phyloP scores from a whole-genome alignment of 2,113 vertebrate species.

The Alexandromys fortis region DNA sequence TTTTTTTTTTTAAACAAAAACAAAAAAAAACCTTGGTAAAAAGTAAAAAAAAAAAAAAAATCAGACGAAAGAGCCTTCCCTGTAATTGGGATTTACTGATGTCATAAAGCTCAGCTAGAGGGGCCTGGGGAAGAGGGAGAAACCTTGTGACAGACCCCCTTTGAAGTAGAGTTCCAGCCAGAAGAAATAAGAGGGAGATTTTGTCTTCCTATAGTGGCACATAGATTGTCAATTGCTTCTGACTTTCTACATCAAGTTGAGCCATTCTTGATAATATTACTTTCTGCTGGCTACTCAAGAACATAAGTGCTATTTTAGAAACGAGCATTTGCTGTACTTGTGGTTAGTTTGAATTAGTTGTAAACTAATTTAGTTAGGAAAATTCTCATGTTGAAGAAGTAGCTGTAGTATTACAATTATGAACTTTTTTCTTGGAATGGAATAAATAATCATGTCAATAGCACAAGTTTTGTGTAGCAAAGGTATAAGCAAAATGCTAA shows the following conservation, averaged over 20 bases:
- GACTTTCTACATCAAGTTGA: constrained; percentile 33
- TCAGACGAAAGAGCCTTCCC: background rate
- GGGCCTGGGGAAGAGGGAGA: background rate
- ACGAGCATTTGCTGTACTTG: constrained; percentile 3
- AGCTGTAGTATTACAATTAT: constrained; percentile 34
- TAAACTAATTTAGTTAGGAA: constrained; percentile 56
- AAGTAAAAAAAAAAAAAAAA: background rate
- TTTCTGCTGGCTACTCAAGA: constrained; percentile 28
- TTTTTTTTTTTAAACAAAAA: background rate
- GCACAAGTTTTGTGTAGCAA: constrained; percentile 46
- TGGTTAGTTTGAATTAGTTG: constrained; percentile 49
- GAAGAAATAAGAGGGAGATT: background rate
- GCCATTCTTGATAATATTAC: constrained; percentile 54
- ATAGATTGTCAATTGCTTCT: constrained; percentile 34
- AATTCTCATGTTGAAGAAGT: constrained; percentile 33
- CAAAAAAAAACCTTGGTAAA: constrained; percentile 41
- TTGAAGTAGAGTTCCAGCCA: constrained; percentile 5
- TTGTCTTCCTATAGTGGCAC: background rate
- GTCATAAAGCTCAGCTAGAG: constrained; percentile 22
- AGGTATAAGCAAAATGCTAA: constrained; percentile 28
- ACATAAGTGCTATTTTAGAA: constrained; percentile 34
- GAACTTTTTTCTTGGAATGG: background rate
- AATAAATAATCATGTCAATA: constrained; percentile 20
- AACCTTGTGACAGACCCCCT: background rate
- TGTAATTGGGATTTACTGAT: constrained; percentile 44